These are phyloP conservation scores for Rhingia campestris DNA, from an alignment of 2,888 invertebrate genomes.

Conservation along the genomic window DNA sequence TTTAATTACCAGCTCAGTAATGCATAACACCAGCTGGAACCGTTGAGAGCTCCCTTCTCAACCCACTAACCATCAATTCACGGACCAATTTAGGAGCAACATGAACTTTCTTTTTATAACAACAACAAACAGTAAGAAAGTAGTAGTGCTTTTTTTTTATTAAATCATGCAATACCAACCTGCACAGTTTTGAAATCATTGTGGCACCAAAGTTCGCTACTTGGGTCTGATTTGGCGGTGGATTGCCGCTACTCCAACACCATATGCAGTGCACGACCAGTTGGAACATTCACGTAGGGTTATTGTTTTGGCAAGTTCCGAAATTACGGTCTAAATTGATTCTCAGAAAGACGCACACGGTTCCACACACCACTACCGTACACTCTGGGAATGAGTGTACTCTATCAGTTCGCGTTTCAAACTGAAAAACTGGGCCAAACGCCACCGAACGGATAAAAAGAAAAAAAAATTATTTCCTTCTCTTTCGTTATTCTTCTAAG, in stretches of 20 bases:
- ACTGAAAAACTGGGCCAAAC: constrained; percentile 62
- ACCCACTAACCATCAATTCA: constrained; percentile 7
- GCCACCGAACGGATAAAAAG: constrained; percentile 31
- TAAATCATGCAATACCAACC: constrained; percentile 61
- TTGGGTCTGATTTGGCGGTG: constrained; percentile 63
- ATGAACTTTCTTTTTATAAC: constrained; percentile 64
- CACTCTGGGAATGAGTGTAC: constrained; percentile 22
- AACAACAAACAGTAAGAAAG: constrained; percentile 19
- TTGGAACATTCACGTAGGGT: constrained; percentile 35
- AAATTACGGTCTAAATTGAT: constrained; percentile 54
- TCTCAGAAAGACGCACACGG: constrained; percentile 35
- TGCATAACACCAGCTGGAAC: constrained; percentile 19
- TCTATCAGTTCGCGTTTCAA: constrained; percentile 45
- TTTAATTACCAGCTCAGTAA: constrained; percentile 57
- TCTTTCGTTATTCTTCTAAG: constrained; percentile 28
- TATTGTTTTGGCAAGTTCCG: constrained; percentile 44
- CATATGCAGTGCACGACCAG: constrained; percentile 50
- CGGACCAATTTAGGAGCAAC: constrained; percentile 50
- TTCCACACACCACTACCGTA: constrained; percentile 51
- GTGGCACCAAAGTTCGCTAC: constrained; percentile 55
- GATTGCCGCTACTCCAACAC: constrained; percentile 67
- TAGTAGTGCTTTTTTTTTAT: constrained; percentile 22
- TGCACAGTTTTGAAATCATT: constrained; percentile 66
- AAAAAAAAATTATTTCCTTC: constrained; percentile 28
- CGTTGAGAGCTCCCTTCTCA: constrained; percentile 12